phyloP scores from a whole-genome alignment of 2,113 vertebrate species.

The Cheirogaleus medius region DNA sequence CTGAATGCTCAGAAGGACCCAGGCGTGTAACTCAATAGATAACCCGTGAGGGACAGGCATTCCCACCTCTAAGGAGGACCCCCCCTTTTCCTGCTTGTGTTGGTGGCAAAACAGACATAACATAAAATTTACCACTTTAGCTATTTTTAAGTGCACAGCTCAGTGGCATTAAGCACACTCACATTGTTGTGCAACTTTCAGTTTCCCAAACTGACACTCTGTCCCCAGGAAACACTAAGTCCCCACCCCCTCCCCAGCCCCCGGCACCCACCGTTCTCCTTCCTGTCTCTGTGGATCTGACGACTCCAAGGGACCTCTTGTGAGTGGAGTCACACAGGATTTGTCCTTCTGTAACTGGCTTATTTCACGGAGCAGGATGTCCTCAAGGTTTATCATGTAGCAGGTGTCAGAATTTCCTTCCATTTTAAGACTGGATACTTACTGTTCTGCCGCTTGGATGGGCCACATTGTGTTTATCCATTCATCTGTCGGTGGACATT shows the following conservation, averaged over 20 bases:
- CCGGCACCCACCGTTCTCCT: not conserved
- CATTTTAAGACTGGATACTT: not conserved
- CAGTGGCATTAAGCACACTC: not conserved
- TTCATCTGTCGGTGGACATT: not conserved
- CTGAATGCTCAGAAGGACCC: not conserved
- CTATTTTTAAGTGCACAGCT: not conserved
- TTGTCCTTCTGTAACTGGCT: too few species aligned
- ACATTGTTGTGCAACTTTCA: not conserved
- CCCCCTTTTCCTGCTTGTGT: not conserved
- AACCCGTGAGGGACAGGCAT: not conserved
- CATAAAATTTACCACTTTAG: accelerated
- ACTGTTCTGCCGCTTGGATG: not conserved
- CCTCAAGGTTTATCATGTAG: too few species aligned
- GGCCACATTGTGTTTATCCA: not conserved
- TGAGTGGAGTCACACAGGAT: not conserved
- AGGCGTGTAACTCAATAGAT: not conserved
- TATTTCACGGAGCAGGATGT: too few species aligned
- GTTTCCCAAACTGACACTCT: not conserved
- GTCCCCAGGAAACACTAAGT: not conserved
- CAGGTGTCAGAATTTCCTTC: not conserved
- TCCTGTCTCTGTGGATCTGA: not conserved
- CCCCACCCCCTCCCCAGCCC: accelerated
- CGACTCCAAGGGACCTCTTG: not conserved
- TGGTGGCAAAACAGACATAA: not conserved
- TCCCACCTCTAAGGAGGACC: too few species aligned